These are phyloP conservation scores for Falco peregrinus DNA, from an alignment of 2,797 vertebrate genomes.

Conservation along the genomic window DNA sequence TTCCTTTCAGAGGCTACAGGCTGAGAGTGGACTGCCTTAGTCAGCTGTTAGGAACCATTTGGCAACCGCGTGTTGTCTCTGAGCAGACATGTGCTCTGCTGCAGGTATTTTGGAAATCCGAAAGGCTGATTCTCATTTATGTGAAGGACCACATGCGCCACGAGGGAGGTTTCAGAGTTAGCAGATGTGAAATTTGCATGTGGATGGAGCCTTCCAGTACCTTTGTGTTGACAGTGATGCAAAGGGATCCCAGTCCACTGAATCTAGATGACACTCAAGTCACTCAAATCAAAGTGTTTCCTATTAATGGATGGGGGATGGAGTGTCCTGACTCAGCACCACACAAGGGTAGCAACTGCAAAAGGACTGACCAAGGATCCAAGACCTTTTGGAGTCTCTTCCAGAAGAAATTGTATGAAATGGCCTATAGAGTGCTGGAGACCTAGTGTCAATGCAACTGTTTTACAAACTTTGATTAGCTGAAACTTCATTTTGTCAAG, in stretches of 20 bases:
- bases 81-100: not conserved
- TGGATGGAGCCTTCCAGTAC: not conserved
- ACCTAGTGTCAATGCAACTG: not conserved
- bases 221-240: not conserved
- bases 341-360: not conserved
- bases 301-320: not conserved
- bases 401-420: not conserved
- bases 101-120: not conserved
- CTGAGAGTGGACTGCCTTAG: not conserved
- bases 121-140: not conserved
- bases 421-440: not conserved
- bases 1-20: not conserved
- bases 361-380: not conserved
- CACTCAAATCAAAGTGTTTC: not conserved
- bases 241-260: not conserved
- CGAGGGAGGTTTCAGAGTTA: not conserved
- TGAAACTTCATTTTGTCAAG: slow-evolving; percentile 17
- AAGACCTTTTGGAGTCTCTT: not conserved
- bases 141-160: not conserved
- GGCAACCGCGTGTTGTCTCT: not conserved
- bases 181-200: slow-evolving; percentile 2
- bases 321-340: not conserved
- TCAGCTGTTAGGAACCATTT: not conserved
- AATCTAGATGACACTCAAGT: not conserved
- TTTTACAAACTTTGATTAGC: not conserved